Evolutionary conservation across 2,888 invertebrate species (phyloP), one percentile per base, ranked within the genome.

Genomic region (Microctonus aethiopoides): DNA sequence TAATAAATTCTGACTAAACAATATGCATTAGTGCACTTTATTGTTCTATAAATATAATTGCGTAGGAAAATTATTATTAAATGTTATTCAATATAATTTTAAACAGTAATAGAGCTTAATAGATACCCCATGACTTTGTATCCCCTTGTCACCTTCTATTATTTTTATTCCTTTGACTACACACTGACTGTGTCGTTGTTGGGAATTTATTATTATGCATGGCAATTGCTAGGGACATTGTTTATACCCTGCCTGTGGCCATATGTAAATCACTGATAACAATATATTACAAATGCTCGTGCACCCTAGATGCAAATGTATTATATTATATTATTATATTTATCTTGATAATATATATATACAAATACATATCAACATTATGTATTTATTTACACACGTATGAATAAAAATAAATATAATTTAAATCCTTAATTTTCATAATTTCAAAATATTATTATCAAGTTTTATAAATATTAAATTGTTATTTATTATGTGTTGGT

Each of bases 251-350:
- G 46, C 67, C 68, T 36, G 46, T 70, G 70, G 72, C 71, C 76
- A 72, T 76, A 78, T 78, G 79, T 75, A 78, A 77, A 79, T 78
- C 56, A 51, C 70, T 60, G 73, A 75, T 76, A 77, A 72, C 74
- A 68, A 72, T 71, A 73, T 74, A 76, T 72, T 51, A 32, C 57
- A 41, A 65, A 59, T 60, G 24, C 64, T 62, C n/a, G 39, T 66
- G 39, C 34, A n/a, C 56, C 13, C 29, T 9, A 10, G 29, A 39
- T 24, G 60, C 9, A 24, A 20, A 65, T 46, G 39, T 60, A 26
- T 34, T n/a, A n/a, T 16, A 56, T 54, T 54, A 20, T 34, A 51
- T 51, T 22, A 32, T 24, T 59, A 24, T 54, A 60, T 68, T 59
- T 59, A 46, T 59, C 59, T 29, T 10, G 16, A 59, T 22, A 7